Evolutionary conservation across 2,888 invertebrate species (phyloP).

Genomic region (Dione juno): DNA sequence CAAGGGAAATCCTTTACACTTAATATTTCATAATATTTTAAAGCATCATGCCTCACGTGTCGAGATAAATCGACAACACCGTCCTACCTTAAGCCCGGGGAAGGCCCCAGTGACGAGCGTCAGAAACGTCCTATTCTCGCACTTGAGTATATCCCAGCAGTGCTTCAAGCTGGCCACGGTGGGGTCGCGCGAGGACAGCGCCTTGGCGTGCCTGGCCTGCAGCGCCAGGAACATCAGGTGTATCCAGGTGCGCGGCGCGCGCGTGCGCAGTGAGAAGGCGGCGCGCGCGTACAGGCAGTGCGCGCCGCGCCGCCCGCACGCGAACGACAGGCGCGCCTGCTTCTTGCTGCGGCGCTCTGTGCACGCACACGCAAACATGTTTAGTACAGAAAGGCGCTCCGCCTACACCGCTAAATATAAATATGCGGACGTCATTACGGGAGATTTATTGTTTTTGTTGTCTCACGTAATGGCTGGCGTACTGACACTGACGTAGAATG

Average conservation of each 20-base stretch:
- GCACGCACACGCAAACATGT: too few relatives aligned
- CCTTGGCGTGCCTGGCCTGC: constrained; percentile 91
- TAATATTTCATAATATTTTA: too few relatives aligned
- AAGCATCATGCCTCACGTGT: too few relatives aligned
- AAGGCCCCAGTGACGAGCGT: constrained; percentile 97
- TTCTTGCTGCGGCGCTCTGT: constrained; percentile 92
- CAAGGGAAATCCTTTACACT: too few relatives aligned
- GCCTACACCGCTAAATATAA: too few relatives aligned
- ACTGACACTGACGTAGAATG: too few relatives aligned
- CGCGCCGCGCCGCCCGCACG: constrained; percentile 91
- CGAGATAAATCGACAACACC: too few relatives aligned
- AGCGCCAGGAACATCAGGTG: constrained; percentile 98
- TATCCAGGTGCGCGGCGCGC: constrained; percentile 95
- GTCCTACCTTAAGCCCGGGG: constrained; percentile 90
- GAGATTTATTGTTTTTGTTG: too few relatives aligned
- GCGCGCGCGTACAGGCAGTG: constrained; percentile 94
- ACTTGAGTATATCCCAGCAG: constrained; percentile 97
- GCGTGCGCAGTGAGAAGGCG: constrained; percentile 90
- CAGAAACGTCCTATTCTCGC: constrained; percentile 94
- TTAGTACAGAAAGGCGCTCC: too few relatives aligned
- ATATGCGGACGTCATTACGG: too few relatives aligned
- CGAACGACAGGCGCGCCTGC: constrained; percentile 93
- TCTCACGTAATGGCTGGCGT: too few relatives aligned
- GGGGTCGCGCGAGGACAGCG: constrained; percentile 91
- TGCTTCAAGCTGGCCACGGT: constrained; percentile 93